phyloP scores from a whole-genome alignment of 64 coral and sea anemone species.

The Porites lutea region DNA sequence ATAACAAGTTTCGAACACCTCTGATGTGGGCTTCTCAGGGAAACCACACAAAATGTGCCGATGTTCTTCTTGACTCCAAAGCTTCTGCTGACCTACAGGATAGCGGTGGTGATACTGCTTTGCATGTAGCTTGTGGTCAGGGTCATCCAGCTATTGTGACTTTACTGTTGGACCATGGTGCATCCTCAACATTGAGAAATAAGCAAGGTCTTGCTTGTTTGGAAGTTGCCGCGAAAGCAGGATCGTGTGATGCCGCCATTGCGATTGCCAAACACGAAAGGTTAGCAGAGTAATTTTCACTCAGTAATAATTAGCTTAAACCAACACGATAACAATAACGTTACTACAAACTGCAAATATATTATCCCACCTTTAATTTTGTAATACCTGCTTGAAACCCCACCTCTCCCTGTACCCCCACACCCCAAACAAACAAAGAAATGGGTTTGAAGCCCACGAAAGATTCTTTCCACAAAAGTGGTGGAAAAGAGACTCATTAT shows the following conservation, averaged over 20 bases:
- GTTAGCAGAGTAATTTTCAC: not conserved
- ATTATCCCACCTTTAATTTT: too few species aligned
- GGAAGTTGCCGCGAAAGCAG: constrained; percentile 65
- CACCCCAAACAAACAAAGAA: too few species aligned
- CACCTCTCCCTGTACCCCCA: too few species aligned
- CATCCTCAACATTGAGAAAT: constrained; percentile 49
- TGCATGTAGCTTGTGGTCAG: constrained; percentile 60
- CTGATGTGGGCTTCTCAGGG: constrained; percentile 68
- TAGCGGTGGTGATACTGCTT: constrained; percentile 48
- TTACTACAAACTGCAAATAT: too few species aligned
- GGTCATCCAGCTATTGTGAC: constrained; percentile 41
- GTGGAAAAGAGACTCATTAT: too few species aligned
- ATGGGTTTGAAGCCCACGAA: too few species aligned
- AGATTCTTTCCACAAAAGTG: too few species aligned
- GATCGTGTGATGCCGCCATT: constrained; percentile 59
- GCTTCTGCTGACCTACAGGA: constrained; percentile 70
- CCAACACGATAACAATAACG: too few species aligned
- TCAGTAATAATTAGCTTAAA: too few species aligned
- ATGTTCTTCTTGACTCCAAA: constrained; percentile 55
- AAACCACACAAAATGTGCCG: constrained; percentile 57
- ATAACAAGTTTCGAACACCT: constrained; percentile 78
- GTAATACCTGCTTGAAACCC: too few species aligned
- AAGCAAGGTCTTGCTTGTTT: constrained; percentile 39
- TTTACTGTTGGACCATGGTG: constrained; percentile 66
- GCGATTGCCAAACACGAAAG: constrained; percentile 70